Evolutionary conservation across 2,797 vertebrate species (phyloP).

Genomic region (Chiroxiphia lanceolata): DNA sequence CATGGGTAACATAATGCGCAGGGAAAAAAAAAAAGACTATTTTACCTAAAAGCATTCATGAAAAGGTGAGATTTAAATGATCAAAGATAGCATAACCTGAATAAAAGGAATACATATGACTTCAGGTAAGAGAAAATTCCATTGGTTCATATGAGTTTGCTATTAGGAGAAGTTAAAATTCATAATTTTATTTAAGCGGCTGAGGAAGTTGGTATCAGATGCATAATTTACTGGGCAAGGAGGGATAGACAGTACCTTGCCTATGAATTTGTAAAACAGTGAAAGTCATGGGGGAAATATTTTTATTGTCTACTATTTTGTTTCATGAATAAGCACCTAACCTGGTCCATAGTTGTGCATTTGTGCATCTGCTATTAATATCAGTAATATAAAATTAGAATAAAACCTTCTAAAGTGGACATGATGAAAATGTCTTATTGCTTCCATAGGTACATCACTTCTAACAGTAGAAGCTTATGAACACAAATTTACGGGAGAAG

Average conservation of each 20-base stretch:
- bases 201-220: neutral
- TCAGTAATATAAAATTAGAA: neutral
- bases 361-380: neutral
- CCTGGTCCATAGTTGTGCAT: neutral
- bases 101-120: neutral
- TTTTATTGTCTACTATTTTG: neutral
- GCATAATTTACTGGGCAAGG: neutral
- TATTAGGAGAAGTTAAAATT: neutral
- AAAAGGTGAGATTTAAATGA: neutral
- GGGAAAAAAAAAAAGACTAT: neutral
- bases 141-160: neutral
- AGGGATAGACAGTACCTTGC: neutral
- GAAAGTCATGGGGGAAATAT: neutral
- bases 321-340: neutral
- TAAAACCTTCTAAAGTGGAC: neutral
- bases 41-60: neutral
- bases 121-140: neutral
- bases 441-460: constrained; percentile 81
- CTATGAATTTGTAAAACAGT: neutral
- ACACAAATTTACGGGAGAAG: constrained; percentile 60
- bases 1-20: neutral
- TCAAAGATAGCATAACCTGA: neutral
- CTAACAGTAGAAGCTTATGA: constrained; percentile 82
- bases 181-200: neutral
- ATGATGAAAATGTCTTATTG: neutral